Evolutionary conservation across 2,888 invertebrate genomes (phyloP), one percentile per base, ranked within the genome.

Genomic region (Pterostichus niger): DNA sequence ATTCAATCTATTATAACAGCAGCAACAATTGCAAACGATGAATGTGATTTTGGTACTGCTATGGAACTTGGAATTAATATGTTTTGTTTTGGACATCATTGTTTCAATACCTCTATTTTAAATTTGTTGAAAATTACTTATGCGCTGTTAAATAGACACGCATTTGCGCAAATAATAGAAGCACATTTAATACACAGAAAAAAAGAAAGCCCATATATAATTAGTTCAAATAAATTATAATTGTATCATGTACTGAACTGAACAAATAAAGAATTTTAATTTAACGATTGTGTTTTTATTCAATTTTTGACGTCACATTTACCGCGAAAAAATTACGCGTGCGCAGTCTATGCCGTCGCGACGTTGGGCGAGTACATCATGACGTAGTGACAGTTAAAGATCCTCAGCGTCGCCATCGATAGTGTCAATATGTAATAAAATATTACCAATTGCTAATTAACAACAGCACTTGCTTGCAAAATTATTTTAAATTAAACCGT

Each of bases 41-140:
- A 99, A 89, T 96, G 96, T 88, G 98, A 99, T 89, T 98, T 97
- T 90, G 99, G 98, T 0, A 97, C 97, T 79, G 96, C 97, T 0
- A 89, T 99, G 1, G 98, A 99, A 89, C 91, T 96, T 49, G 98
- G 97, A 0, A 93, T 97, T 85, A 94, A 96, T 89, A 90, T 99
- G 71, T 96, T 98, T 88, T 94, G 94, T 84, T 95, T 94, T 83
- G 96, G 97, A 0, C 89, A 93, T 78, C 90, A 92, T 73, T 91
- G 93, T 84, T 91, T 98, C 15, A 94, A 97, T 88, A 90, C 91
- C 3, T 92, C 93, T 59, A 92, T 94, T 2, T 88, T 93, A 46
- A 92, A 92, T 84, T 91, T 96, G 85, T 90, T 98, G 35, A 91
- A 92, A 13, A 93, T 95, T 9, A 95, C 95, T 0, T 98, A 98